These are phyloP conservation scores for Rhizoglyphus robini DNA, from an alignment of 1,140 invertebrate genomes.

Conservation along the genomic window DNA sequence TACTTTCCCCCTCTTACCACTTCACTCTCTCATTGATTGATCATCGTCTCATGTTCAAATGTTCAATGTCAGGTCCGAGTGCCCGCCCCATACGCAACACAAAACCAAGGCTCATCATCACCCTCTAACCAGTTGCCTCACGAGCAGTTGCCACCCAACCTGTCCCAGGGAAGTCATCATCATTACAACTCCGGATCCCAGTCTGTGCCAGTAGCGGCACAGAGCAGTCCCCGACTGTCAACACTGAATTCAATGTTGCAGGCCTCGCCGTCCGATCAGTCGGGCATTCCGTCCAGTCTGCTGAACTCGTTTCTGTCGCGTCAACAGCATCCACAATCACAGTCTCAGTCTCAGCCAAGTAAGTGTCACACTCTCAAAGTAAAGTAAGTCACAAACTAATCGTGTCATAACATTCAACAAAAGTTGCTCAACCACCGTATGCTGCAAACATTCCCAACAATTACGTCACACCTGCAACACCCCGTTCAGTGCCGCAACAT, in stretches of 20 bases:
- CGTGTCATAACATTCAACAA: not conserved
- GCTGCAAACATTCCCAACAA: not conserved
- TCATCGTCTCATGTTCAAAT: too few relatives aligned
- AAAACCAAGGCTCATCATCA: not conserved
- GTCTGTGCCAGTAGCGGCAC: not conserved
- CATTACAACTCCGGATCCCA: not conserved
- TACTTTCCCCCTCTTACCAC: too few relatives aligned
- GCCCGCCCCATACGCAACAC: not conserved
- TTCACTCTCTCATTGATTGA: not conserved
- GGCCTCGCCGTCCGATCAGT: not conserved
- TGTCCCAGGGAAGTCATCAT: not conserved
- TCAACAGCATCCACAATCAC: not conserved
- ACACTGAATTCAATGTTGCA: conserved; percentile 1
- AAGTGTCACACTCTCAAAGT: not conserved
- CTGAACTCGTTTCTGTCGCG: conserved; percentile 8
- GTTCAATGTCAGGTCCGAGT: not conserved
- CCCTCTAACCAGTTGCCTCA: not conserved
- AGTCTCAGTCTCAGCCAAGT: not conserved
- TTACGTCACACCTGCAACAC: not conserved
- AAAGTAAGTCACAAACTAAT: not conserved
- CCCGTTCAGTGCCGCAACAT: not conserved
- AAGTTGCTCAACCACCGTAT: conserved; percentile 5
- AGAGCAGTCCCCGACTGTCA: not conserved
- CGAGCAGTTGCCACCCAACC: conserved; percentile 3
- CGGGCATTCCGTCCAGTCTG: conserved; percentile 4